Conservation (phyloP, 2,797 vertebrate species). For the Neomorphus geoffroyi region DNA sequence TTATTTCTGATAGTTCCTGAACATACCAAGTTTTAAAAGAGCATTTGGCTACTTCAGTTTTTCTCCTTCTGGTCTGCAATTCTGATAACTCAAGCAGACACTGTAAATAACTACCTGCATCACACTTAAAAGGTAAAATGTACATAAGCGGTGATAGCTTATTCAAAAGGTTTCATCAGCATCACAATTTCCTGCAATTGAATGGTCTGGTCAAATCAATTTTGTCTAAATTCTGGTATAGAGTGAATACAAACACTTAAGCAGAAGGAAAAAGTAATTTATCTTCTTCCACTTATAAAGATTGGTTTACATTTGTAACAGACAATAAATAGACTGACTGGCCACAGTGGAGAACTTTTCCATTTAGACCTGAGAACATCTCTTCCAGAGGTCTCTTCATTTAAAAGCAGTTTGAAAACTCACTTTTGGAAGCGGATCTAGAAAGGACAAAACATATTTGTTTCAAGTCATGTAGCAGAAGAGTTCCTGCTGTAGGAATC, state of each 20-base stretch:
- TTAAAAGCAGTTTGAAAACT: not conserved
- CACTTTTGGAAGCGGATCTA: not conserved
- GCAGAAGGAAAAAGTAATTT: not conserved
- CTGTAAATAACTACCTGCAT: not conserved
- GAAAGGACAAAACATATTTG: not conserved
- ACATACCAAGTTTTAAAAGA: not conserved
- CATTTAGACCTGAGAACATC: constrained; percentile 5
- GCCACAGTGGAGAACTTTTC: not conserved
- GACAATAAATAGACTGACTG: not conserved
- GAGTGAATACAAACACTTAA: not conserved
- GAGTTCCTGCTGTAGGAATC: not conserved
- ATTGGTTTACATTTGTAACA: not conserved
- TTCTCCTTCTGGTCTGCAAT: not conserved
- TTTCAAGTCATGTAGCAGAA: constrained; percentile 8
- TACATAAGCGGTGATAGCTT: not conserved
- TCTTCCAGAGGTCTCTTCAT: not conserved
- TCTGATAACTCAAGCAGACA: not conserved
- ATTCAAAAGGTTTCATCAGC: not conserved
- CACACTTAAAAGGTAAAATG: not conserved
- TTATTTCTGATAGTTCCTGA: not conserved
- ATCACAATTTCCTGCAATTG: not conserved
- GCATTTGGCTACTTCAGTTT: not conserved
- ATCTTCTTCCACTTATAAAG: not conserved
- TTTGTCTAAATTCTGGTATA: not conserved
- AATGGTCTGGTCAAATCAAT: not conserved